Base-by-base conservation (phyloP, 1,140 invertebrate species). In the Yoshiicerus persimilis region DNA sequence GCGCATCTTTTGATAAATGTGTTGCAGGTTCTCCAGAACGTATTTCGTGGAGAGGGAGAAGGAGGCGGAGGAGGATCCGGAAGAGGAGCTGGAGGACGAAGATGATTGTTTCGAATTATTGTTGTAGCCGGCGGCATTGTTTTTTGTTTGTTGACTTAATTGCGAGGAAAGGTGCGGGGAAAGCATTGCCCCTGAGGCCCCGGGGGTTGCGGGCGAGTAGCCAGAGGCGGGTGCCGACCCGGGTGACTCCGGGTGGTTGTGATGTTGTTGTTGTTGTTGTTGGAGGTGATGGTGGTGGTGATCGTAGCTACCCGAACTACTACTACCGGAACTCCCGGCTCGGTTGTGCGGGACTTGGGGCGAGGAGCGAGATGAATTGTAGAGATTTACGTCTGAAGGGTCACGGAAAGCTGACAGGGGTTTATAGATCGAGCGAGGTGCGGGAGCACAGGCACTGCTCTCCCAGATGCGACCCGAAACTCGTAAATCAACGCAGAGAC, bases 341-440 rank as follows among this genome's bases (percentile, higher is more conserved):
- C 84, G 56, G 84, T 20, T 56, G 27, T 66, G 47, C 23, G 86
- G 89, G 77, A 77, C 87, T 87, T 87, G 87, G 25, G 84, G 84
- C 86, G 87, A 86, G 84, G 89, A 77, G 80, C 86, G 87, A 84
- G 90, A 91, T 90, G 90, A 91, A 89, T 89, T 86, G 87, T 86
- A 88, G 75, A 90, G 89, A 91, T 91, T 91, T 90, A 90, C 84
- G 83, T 91, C 90, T 13, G 89, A 34, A 38, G 90, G 90, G 88
- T 91, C 90, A 90, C 84, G 90, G 87, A 91, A 91, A 87, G 90
- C 90, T 90, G 90, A 91, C 89, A 91, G 84, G 47, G 89, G 86
- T 88, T 90, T 91, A 88, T 90, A 91, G 87, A 90, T 91, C 87
- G 89, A 86, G 86, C 88, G 88, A 89, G 89, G 89, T 88, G 89